Percentiles rank a stretch among this genome's conserved stretches.
Conservation (phyloP, 1,140 invertebrate genomes). For the Galendromus occidentalis region DNA sequence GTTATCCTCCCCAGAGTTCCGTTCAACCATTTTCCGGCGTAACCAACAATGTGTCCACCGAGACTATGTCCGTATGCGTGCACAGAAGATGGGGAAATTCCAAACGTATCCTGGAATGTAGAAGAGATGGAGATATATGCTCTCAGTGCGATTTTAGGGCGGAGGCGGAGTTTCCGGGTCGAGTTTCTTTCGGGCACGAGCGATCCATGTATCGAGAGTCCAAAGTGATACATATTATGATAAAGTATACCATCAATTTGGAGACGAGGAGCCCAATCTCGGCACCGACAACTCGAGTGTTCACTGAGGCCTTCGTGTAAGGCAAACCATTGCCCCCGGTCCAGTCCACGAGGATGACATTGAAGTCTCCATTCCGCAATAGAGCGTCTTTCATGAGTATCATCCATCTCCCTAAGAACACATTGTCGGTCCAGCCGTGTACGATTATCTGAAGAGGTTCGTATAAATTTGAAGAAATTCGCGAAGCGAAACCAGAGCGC, state of each 20-base stretch:
- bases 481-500: no score
- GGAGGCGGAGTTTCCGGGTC: no score
- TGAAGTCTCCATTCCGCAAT: conserved; percentile 22
- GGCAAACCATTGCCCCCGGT: conserved; percentile 30
- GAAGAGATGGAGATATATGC: no score
- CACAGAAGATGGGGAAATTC: conserved; percentile 22
- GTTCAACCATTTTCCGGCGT: conserved; percentile 21
- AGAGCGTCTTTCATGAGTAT: conserved; percentile 18
- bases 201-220: no score
- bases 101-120: not conserved
- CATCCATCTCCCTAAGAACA: conserved; percentile 17
- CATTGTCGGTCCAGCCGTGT: conserved; percentile 18
- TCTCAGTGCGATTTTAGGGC: no score
- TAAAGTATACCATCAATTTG: conserved; percentile 20
- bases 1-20: not conserved
- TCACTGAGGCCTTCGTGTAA: conserved; percentile 39
- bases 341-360: conserved; percentile 31
- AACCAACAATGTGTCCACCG: conserved; percentile 20
- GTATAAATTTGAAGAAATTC: no score
- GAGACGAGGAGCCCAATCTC: conserved; percentile 35
- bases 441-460: conserved; percentile 17
- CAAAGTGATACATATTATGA: no score
- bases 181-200: no score
- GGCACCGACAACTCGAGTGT: conserved; percentile 41
- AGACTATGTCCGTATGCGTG: conserved; percentile 47